A percentile compares a stretch with the other conserved stretches of the same genome.
These are phyloP conservation scores for Holotrichia oblita DNA, from an alignment of 1,140 invertebrate species.

Conservation along the genomic window DNA sequence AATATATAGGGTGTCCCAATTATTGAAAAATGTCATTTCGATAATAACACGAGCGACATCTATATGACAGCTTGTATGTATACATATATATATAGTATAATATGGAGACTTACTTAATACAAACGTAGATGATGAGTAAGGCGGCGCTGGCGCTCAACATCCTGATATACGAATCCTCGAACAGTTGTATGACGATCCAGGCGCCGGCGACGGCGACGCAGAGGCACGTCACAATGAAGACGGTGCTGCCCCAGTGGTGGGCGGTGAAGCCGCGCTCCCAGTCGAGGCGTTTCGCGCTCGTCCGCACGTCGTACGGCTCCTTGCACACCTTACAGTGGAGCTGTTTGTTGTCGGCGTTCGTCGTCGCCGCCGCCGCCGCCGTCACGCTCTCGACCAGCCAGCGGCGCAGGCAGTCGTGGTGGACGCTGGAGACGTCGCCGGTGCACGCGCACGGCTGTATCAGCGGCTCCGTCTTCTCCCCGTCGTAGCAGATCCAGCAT, in stretches of 20 bases:
- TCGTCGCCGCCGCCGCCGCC: constrained; percentile 46
- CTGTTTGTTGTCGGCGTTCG: constrained; percentile 47
- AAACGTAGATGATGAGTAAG: constrained; percentile 83
- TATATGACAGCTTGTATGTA: no score
- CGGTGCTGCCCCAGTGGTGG: constrained; percentile 77
- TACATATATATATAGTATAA: no score
- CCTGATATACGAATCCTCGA: constrained; percentile 78
- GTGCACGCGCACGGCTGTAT: constrained; percentile 91
- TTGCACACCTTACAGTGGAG: constrained; percentile 59
- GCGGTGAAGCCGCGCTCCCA: constrained; percentile 84
- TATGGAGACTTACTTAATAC: constrained; percentile 73
- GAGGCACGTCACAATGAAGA: constrained; percentile 76
- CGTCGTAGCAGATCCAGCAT: constrained; percentile 96
- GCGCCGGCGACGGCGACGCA: constrained; percentile 77
- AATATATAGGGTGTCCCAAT: no score
- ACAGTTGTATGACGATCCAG: constrained; percentile 85
- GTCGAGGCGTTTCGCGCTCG: constrained; percentile 67
- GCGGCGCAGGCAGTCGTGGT: constrained; percentile 90
- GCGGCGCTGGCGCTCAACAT: constrained; percentile 83
- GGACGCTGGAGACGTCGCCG: constrained; percentile 89
- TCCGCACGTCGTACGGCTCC: constrained; percentile 62
- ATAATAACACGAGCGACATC: no score
- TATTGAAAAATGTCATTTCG: no score
- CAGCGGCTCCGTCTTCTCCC: constrained; percentile 79
- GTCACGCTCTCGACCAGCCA: constrained; percentile 60